phyloP scores from a whole-genome alignment of 2,797 vertebrate species.

The Xenopus petersii region DNA sequence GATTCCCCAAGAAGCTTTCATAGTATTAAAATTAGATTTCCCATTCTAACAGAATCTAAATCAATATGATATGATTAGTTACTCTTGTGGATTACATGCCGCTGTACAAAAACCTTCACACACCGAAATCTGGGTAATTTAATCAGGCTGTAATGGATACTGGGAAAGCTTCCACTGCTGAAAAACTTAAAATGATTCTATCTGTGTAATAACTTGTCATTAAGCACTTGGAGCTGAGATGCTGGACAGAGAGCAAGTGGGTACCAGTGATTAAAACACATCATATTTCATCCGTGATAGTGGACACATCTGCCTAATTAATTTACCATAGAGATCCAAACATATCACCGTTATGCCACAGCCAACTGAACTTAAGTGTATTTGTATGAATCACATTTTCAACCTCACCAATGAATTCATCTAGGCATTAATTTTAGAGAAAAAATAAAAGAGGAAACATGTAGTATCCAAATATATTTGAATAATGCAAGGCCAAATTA shows the following conservation, averaged over 20 bases:
- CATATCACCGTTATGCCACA: constrained; percentile 26
- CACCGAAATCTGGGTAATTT: constrained; percentile 73
- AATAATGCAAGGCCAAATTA: no score
- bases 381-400: no score
- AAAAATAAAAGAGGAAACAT: no score
- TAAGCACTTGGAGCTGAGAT: constrained; percentile 66
- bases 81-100: constrained; percentile 69
- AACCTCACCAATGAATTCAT: no score
- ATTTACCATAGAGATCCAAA: constrained; percentile 56
- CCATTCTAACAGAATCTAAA: constrained; percentile 76
- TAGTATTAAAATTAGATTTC: constrained; percentile 73
- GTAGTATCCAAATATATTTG: no score
- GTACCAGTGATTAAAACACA: constrained; percentile 64
- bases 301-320: constrained; percentile 53
- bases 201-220: constrained; percentile 66
- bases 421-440: no score
- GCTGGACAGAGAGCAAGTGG: constrained; percentile 61
- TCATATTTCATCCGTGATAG: constrained; percentile 62
- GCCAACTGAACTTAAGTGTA: constrained; percentile 45
- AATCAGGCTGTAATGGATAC: constrained; percentile 73
- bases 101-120: constrained; percentile 68
- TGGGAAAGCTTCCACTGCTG: constrained; percentile 67
- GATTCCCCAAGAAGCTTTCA: constrained; percentile 70
- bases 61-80: constrained; percentile 77
- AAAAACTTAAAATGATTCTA: constrained; percentile 68